phyloP scores from a whole-genome alignment of 2,113 vertebrate species.

The Ailuropoda melanoleuca region DNA sequence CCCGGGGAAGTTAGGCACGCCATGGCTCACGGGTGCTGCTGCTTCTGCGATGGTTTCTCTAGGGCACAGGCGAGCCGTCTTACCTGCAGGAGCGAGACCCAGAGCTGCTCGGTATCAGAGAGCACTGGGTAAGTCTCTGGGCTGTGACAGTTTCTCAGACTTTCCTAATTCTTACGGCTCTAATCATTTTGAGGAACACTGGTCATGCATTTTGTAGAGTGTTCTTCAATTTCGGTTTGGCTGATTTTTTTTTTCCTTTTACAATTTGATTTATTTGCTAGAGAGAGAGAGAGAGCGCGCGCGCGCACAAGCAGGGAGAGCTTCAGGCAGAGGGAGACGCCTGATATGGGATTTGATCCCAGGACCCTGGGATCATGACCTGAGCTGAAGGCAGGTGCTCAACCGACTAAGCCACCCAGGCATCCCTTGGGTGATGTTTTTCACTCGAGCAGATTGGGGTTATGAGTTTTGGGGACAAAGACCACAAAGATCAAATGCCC shows the following conservation, averaged over 20 bases:
- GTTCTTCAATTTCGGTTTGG: background rate
- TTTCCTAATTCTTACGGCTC: background rate
- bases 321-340: no score
- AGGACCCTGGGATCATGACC: no score
- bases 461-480: rapidly evolving
- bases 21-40: rapidly evolving
- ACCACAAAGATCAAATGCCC: background rate
- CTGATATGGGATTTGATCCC: no score
- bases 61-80: rapidly evolving
- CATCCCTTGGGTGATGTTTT: background rate
- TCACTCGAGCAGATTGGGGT: background rate
- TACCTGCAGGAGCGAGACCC: background rate
- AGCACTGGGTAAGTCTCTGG: background rate
- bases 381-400: no score
- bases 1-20: rapidly evolving
- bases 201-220: rapidly evolving
- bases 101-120: background rate
- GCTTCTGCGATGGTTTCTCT: no score
- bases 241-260: no score
- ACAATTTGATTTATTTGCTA: no score
- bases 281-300: no score
- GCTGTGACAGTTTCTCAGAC: rapidly evolving
- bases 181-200: background rate
- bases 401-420: no score
- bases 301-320: no score